Evolutionary conservation across 2,797 vertebrate genomes (phyloP).

Genomic region (Eospalax fontanierii): DNA sequence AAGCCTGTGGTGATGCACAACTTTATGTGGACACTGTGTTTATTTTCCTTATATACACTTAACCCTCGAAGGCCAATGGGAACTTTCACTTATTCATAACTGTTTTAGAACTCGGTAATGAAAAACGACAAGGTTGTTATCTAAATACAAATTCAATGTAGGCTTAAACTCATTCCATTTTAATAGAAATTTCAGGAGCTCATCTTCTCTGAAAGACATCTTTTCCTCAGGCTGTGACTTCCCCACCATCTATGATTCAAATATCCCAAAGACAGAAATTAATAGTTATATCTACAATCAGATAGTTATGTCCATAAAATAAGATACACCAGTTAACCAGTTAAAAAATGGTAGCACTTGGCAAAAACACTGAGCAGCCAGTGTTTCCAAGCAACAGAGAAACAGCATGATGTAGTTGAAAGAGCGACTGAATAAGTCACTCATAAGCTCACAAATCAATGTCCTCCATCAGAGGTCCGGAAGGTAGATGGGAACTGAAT

Average conservation of each 20-base stretch:
- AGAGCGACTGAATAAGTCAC: neutral
- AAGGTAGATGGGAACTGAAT: neutral
- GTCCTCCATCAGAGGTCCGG: neutral
- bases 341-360: neutral
- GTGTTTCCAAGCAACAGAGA: neutral
- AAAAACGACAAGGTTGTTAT: constrained; percentile 77
- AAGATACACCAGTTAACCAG: neutral
- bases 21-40: neutral
- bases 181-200: constrained; percentile 74
- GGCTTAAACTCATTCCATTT: constrained; percentile 71
- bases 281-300: constrained; percentile 28
- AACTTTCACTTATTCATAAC: constrained; percentile 55
- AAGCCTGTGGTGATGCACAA: neutral
- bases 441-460: neutral
- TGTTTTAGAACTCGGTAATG: constrained; percentile 69
- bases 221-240: neutral
- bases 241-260: constrained; percentile 22
- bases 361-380: neutral
- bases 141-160: constrained; percentile 76
- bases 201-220: neutral
- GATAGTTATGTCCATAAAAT: constrained; percentile 38
- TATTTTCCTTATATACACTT: neutral
- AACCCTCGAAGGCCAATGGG: neutral
- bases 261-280: constrained; percentile 45
- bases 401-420: neutral